Evolutionary conservation across 1,140 invertebrate species (phyloP).

Genomic region (Neodiprion pinetum): DNA sequence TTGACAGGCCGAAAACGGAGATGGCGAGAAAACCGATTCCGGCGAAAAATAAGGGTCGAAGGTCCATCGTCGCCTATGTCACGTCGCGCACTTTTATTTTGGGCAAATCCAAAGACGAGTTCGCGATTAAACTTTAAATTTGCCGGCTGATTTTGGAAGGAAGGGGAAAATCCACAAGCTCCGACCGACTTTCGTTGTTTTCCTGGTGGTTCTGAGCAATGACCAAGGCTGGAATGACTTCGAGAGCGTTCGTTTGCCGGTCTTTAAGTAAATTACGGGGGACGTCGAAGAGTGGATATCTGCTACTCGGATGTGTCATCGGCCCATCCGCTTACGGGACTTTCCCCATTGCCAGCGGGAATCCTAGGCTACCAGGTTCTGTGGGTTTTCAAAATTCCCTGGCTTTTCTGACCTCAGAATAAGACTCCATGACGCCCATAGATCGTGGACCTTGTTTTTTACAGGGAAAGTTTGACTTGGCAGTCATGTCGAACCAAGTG

Average conservation of each 20-base stretch:
- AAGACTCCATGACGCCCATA: too few relatives aligned
- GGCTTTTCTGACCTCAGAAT: too few relatives aligned
- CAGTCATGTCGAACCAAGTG: too few relatives aligned
- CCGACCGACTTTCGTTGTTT: too few relatives aligned
- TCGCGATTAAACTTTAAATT: too few relatives aligned
- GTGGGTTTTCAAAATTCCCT: neutral
- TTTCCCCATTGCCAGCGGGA: neutral
- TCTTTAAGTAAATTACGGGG: neutral
- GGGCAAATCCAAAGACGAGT: too few relatives aligned
- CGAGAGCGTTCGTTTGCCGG: neutral
- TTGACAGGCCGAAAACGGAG: neutral
- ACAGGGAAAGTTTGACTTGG: too few relatives aligned
- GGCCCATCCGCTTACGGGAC: neutral
- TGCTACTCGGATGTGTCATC: neutral
- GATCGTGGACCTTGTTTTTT: too few relatives aligned
- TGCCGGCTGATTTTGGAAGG: too few relatives aligned
- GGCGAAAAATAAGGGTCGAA: neutral
- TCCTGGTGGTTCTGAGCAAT: neutral
- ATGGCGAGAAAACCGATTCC: neutral
- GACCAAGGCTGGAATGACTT: neutral
- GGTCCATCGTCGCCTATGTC: neutral
- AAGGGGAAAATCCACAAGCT: too few relatives aligned
- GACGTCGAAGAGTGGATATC: neutral
- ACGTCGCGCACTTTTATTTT: too few relatives aligned
- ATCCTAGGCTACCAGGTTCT: neutral